Evolutionary conservation across 2,113 vertebrate genomes (phyloP), one percentile per base, ranked within the genome.

Genomic region (Salvelinus namaycush): DNA sequence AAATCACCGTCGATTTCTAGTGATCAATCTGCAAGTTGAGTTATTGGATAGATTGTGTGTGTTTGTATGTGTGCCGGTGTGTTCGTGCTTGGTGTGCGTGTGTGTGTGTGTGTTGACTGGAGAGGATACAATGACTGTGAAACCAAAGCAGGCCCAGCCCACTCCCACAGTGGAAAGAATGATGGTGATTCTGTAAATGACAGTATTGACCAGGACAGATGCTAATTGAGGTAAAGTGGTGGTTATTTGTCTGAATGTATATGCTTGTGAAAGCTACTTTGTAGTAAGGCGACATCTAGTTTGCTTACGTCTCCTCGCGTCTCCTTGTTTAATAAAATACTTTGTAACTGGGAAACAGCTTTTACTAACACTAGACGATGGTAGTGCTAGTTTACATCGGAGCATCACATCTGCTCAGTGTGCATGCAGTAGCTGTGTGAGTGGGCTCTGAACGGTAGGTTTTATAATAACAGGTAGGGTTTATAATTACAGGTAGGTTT

Each of bases 131-230:
- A 81, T 89, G 87, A 90, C 86, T 90, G 27, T 86, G 76, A 87
- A 90, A 90, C 88, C 88, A 83, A 83, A 87, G 77, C 74, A 75
- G 82, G 83, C 86, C 88, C 77, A 75, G 75, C 89, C 87, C 22
- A 88, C 89, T 92, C 85, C 89, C 88, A 87, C 87, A 87, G 78
- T 91, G 90, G 90, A 92, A 92, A 91, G 83, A 87, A 88, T 92
- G 87, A 91, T 87, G 85, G 77, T 77, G 81, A 82, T 87, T 79
- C 83, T 87, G 83, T 86, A 87, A 87, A 90, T 85, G 83, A 90
- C 84, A 87, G 78, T 76, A 84, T 79, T 89, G 88, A 85, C 87
- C 87, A 81, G 67, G 85, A 85, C 83, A 88, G 86, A 91, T 88
- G 85, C 81, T 77, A 82, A 78, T 54, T 87, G 89, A 85, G 88